Conservation (phyloP, 2,888 invertebrate genomes). For the Drosophila antonietae region DNA sequence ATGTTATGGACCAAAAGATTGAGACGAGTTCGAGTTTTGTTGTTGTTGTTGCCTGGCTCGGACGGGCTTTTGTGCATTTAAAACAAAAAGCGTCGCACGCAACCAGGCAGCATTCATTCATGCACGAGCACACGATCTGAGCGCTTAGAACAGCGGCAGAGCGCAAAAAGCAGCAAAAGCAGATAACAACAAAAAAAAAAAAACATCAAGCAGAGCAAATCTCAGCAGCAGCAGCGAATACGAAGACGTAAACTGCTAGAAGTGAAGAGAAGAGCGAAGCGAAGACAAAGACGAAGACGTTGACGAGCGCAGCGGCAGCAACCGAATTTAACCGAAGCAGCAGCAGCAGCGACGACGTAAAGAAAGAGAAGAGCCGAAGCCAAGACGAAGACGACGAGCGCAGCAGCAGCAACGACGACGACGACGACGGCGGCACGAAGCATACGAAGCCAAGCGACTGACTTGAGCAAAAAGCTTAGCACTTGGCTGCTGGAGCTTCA, state of each 20-base stretch:
- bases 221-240: slow-evolving; percentile 8
- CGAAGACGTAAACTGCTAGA: neutral
- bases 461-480: slow-evolving; percentile 71
- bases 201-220: slow-evolving; percentile 7
- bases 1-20: slow-evolving; percentile 59
- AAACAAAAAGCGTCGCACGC: slow-evolving; percentile 71
- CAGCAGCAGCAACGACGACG: slow-evolving; percentile 12
- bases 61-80: slow-evolving; percentile 51
- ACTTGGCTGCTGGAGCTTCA: slow-evolving; percentile 72
- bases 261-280: neutral
- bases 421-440: slow-evolving; percentile 14
- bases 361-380: slow-evolving; percentile 1
- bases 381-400: slow-evolving; percentile 14
- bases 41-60: slow-evolving; percentile 12
- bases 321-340: neutral
- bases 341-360: slow-evolving; percentile 2
- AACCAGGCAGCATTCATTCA: slow-evolving; percentile 77
- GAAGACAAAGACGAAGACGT: slow-evolving; percentile 12
- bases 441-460: slow-evolving; percentile 48
- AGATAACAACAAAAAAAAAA: slow-evolving; percentile 16
- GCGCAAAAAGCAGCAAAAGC: slow-evolving; percentile 37
- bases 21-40: slow-evolving; percentile 43
- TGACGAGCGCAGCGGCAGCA: slow-evolving; percentile 10
- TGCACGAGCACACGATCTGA: slow-evolving; percentile 79
- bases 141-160: slow-evolving; percentile 79